Evolutionary conservation across 2,888 invertebrate genomes (phyloP), one percentile per base, ranked within the genome.

Genomic region (Cataglyphis rosenhaueri): DNA sequence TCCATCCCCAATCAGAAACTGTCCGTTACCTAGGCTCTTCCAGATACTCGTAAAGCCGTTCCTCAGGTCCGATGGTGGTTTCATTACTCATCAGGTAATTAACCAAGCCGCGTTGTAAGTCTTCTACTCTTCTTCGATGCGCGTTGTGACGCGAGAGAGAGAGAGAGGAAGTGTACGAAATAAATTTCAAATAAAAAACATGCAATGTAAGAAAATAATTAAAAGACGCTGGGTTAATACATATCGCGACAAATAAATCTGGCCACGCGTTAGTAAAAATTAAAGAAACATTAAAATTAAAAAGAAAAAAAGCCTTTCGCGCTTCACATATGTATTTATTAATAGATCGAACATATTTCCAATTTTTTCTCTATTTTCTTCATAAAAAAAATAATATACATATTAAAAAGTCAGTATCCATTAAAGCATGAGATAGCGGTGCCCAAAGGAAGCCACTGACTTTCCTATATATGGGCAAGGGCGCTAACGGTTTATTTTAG

Each of bases 21-120:
- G 70, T 66, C 83, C 78, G 90, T 93, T 94, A 93, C 94, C 93
- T 93, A 92, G 91, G 86, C 85, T 86, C 91, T 85, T 89, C 90
- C 83, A 88, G 90, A 86, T 90, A 92, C 89, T 92, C 91, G 92
- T 92, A 92, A 85, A 91, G 92, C 86, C 91, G 92, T 84, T 88
- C 91, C 81, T 91, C 91, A 65, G 91, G 89, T 85, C 88, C 92
- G 87, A 90, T 84, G 82, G 89, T 91, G 90, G 89, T 92, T 87
- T 91, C 86, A 86, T 93, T 92, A 91, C 90, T 89, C 86, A 89
- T 90, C 89, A 91, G 87, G 86, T 92, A 90, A 85, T 92, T 91
- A 89, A 93, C 92, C 90, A 92, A 87, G 81, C 91, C 92, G 79
- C 86, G 91, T 76, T 91, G 92, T 70, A 92, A 91, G 88, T 91